Evolutionary conservation across 2,888 invertebrate species (phyloP).

Genomic region (Caenorhabditis sinica): DNA sequence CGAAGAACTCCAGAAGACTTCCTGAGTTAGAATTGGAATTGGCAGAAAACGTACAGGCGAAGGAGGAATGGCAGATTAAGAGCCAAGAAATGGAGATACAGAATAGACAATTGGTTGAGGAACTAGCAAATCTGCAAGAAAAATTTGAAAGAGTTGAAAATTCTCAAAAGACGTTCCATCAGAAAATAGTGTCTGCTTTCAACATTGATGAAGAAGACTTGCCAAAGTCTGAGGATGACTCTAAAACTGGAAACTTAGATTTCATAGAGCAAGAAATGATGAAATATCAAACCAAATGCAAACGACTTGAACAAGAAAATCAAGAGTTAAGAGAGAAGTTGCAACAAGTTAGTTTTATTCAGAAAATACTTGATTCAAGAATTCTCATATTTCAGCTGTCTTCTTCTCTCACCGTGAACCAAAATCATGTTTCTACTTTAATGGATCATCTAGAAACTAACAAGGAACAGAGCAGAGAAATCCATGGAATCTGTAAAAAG

Average conservation of each 20-base stretch:
- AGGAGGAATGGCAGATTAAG: slow-evolving; percentile 56
- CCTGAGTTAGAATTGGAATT: slow-evolving; percentile 64
- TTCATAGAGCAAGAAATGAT: slow-evolving; percentile 29
- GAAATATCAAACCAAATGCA: slow-evolving; percentile 31
- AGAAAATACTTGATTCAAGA: background rate
- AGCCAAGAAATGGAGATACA: slow-evolving; percentile 56
- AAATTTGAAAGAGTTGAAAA: slow-evolving; percentile 49
- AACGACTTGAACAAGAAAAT: slow-evolving; percentile 50
- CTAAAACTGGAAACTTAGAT: slow-evolving; percentile 5
- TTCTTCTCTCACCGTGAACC: slow-evolving; percentile 42
- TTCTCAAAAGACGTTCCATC: slow-evolving; percentile 37
- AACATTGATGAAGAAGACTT: slow-evolving; percentile 30
- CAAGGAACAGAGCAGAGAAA: slow-evolving; percentile 58
- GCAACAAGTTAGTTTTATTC: background rate
- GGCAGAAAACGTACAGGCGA: slow-evolving; percentile 55
- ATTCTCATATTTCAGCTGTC: slow-evolving; percentile 34
- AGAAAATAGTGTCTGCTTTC: slow-evolving; percentile 28
- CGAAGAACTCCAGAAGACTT: slow-evolving; percentile 46
- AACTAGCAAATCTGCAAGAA: slow-evolving; percentile 32
- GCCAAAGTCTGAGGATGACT: background rate
- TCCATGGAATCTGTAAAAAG: slow-evolving; percentile 60
- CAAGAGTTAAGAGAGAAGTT: slow-evolving; percentile 37
- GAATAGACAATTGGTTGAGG: slow-evolving; percentile 46
- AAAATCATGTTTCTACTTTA: slow-evolving; percentile 60
- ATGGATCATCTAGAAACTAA: slow-evolving; percentile 64